A percentile compares a stretch with the other conserved stretches of the same genome.
These are phyloP conservation scores for Lytechinus pictus DNA, from an alignment of 35 echinoderm and acorn worm species.

Conservation along the genomic window DNA sequence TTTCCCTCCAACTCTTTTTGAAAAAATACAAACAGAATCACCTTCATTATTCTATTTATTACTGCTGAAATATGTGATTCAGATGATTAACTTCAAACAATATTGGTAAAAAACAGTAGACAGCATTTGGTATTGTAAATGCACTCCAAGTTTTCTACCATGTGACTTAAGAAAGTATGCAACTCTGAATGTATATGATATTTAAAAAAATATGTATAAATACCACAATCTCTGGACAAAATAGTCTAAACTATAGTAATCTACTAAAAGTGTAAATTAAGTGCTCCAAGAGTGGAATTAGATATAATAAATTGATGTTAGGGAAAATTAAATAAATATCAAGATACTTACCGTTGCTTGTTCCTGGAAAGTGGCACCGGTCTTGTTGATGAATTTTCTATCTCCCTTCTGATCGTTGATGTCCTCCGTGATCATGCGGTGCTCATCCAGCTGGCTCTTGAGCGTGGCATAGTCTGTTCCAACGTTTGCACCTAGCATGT, in stretches of 20 bases:
- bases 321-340: not conserved
- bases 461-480: slow-evolving; percentile 76
- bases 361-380: slow-evolving; percentile 74
- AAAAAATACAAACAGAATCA: no score
- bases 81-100: no score
- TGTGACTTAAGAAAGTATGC: no score
- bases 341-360: slow-evolving; percentile 65
- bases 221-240: not conserved
- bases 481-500: slow-evolving; percentile 58
- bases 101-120: no score
- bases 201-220: not conserved
- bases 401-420: slow-evolving; percentile 97
- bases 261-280: no score
- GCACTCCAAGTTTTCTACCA: no score
- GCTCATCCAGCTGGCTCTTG: slow-evolving; percentile 77
- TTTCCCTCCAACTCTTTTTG: no score
- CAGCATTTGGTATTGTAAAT: no score
- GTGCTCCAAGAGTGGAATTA: no score
- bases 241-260: not conserved
- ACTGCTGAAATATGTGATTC: no score
- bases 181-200: no score
- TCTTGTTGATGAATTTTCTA: slow-evolving; percentile 94
- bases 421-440: slow-evolving; percentile 76
- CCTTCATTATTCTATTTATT: no score
- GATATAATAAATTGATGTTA: not conserved